Evolutionary conservation across 2,113 vertebrate genomes (phyloP).

Genomic region (Hippocampus barbouri): DNA sequence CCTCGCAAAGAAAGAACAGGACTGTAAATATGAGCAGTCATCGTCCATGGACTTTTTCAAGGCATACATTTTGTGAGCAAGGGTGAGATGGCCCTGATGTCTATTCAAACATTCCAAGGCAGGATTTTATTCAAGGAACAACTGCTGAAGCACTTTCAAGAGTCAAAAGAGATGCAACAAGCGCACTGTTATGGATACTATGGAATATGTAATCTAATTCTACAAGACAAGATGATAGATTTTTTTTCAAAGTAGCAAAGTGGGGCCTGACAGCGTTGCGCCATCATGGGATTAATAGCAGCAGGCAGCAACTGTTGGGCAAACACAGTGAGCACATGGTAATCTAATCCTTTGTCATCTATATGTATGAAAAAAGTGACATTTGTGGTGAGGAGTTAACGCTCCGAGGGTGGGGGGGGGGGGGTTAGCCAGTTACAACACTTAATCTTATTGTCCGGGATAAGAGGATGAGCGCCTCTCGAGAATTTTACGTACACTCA

Average conservation of each 20-base stretch:
- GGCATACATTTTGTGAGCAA: not conserved
- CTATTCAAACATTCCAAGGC: not conserved
- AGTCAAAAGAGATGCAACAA: conserved; percentile 3
- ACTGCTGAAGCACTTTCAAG: conserved; percentile 1
- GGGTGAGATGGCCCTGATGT: not conserved
- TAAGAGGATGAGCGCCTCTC: conserved; percentile 60
- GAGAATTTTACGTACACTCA: conserved; percentile 54
- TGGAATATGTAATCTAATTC: conserved; percentile 26
- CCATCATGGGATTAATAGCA: conserved; percentile 23
- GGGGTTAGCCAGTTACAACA: conserved; percentile 62
- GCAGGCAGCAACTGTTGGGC: conserved; percentile 18
- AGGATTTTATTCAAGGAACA: not conserved
- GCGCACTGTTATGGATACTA: conserved; percentile 18
- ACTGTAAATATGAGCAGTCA: not conserved
- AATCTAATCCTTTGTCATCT: conserved; percentile 50
- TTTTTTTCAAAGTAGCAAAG: conserved; percentile 9
- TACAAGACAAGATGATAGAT: not conserved
- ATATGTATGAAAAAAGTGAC: conserved; percentile 35
- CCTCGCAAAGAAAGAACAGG: not conserved
- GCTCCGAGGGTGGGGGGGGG: conserved; percentile 33
- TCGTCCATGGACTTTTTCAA: no score
- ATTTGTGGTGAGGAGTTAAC: conserved; percentile 48
- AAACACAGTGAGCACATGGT: conserved; percentile 33
- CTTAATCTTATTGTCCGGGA: conserved; percentile 66
- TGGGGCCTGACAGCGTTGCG: conserved; percentile 12